phyloP scores from a whole-genome alignment of 30 jellyfish, hydroid and myxozoan species.

The Mastigias papua region DNA sequence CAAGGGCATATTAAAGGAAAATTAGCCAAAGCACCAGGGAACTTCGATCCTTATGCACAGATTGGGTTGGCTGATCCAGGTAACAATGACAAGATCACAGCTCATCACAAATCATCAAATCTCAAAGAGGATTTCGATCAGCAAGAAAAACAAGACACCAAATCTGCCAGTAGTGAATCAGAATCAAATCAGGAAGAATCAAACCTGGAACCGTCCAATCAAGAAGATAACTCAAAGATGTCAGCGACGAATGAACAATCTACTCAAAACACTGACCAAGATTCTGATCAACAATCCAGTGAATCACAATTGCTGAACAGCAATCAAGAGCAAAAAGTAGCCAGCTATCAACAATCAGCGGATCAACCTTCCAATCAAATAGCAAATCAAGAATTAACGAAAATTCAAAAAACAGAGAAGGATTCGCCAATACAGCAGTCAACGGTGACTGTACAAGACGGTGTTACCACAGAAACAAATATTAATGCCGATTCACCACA shows the following conservation, averaged over 20 bases:
- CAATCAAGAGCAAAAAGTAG: slow-evolving; percentile 42
- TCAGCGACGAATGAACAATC: slow-evolving; percentile 23
- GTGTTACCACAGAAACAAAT: slow-evolving; percentile 51
- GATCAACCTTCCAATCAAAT: slow-evolving; percentile 34
- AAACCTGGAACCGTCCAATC: slow-evolving; percentile 36
- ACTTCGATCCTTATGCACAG: slow-evolving; percentile 80
- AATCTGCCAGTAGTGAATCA: slow-evolving; percentile 11
- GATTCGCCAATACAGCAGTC: slow-evolving; percentile 39
- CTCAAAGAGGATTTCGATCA: slow-evolving; percentile 52
- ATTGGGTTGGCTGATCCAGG: slow-evolving; percentile 82
- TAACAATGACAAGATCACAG: slow-evolving; percentile 59
- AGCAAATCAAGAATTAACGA: slow-evolving; percentile 42
- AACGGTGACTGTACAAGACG: slow-evolving; percentile 19
- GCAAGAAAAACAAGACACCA: slow-evolving; percentile 34
- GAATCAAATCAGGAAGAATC: slow-evolving; percentile 14
- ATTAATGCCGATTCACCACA: slow-evolving; percentile 63
- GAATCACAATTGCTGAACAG: not conserved
- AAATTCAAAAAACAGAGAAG: slow-evolving; percentile 28
- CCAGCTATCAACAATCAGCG: slow-evolving; percentile 40
- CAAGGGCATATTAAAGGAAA: slow-evolving; percentile 40
- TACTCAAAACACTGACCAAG: slow-evolving; percentile 17
- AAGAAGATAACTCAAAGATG: slow-evolving; percentile 23
- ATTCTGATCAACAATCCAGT: slow-evolving; percentile 15
- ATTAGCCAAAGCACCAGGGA: not conserved
- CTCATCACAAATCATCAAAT: slow-evolving; percentile 63